These are phyloP conservation scores for Eclectus roratus DNA, from an alignment of 2,113 vertebrate species.

Conservation along the genomic window DNA sequence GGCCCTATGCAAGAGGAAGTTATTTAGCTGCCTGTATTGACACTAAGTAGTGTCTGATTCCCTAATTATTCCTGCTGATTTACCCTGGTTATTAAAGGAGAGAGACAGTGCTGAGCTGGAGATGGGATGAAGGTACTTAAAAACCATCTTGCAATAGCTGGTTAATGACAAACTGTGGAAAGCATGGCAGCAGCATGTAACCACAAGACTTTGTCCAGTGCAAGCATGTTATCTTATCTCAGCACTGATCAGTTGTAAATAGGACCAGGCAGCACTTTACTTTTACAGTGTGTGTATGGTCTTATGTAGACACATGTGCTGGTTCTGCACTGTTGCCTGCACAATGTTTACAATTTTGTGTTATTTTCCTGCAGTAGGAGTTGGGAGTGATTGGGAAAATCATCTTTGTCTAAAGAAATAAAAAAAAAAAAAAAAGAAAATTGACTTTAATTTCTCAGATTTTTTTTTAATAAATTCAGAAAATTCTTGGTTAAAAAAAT, in stretches of 20 bases:
- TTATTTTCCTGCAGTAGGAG: background rate
- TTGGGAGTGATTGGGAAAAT: background rate
- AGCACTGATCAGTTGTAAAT: slow-evolving; percentile 2
- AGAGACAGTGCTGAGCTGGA: slow-evolving; percentile 40
- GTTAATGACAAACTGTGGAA: slow-evolving; percentile 60
- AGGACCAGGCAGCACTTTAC: background rate
- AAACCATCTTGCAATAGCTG: slow-evolving; percentile 59
- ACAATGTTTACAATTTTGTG: background rate
- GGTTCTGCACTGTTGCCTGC: background rate
- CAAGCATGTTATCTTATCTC: slow-evolving; percentile 45
- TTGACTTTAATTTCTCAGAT: background rate
- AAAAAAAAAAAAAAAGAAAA: background rate
- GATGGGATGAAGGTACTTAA: slow-evolving; percentile 45
- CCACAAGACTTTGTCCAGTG: slow-evolving; percentile 52
- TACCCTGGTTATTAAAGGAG: slow-evolving; percentile 51
- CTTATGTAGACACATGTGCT: background rate
- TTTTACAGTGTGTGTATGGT: background rate
- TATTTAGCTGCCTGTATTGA: slow-evolving; percentile 27
- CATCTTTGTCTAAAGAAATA: background rate
- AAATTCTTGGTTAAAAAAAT: background rate
- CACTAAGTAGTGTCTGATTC: slow-evolving; percentile 64
- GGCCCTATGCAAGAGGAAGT: slow-evolving; percentile 8
- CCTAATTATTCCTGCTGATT: slow-evolving; percentile 57
- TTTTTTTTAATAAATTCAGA: background rate
- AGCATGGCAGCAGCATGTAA: background rate